phyloP scores from a whole-genome alignment of 2,888 invertebrate genomes.

The Polyommatus icarus region DNA sequence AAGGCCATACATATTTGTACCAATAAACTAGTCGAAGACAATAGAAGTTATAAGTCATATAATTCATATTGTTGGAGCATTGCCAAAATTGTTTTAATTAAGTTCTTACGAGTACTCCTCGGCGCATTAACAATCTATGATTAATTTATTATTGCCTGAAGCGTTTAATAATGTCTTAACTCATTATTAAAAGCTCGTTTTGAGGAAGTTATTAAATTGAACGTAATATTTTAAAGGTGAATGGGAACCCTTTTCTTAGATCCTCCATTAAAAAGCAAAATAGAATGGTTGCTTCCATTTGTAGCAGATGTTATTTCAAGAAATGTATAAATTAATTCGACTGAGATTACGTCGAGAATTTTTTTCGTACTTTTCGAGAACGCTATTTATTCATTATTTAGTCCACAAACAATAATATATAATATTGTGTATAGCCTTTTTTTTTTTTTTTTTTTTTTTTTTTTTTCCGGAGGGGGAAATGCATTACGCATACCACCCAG shows the following conservation, averaged over 20 bases:
- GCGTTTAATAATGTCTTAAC: constrained; percentile 6
- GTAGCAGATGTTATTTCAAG: constrained; percentile 7
- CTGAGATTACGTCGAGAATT: neutral
- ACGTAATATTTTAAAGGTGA: neutral
- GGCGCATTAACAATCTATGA: constrained; percentile 19
- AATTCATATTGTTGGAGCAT: constrained; percentile 16
- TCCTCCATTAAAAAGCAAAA: constrained; percentile 3
- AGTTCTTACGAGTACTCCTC: constrained; percentile 4
- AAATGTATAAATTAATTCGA: neutral
- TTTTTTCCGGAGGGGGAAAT: too few relatives aligned
- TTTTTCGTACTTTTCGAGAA: neutral
- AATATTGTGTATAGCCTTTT: neutral
- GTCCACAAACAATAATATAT: neutral
- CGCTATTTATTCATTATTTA: neutral
- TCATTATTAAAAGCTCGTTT: neutral
- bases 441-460: too few relatives aligned
- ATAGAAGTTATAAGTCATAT: constrained; percentile 44
- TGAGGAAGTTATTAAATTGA: constrained; percentile 17
- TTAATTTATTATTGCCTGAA: constrained; percentile 19
- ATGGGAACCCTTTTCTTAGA: neutral
- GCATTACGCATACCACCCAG: too few relatives aligned
- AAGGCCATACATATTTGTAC: constrained; percentile 9
- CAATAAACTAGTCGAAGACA: constrained; percentile 9
- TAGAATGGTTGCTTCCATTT: neutral
- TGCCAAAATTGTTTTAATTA: constrained; percentile 25